These are phyloP conservation scores for Bembecia ichneumoniformis DNA, from an alignment of 2,888 invertebrate genomes.

Conservation along the genomic window DNA sequence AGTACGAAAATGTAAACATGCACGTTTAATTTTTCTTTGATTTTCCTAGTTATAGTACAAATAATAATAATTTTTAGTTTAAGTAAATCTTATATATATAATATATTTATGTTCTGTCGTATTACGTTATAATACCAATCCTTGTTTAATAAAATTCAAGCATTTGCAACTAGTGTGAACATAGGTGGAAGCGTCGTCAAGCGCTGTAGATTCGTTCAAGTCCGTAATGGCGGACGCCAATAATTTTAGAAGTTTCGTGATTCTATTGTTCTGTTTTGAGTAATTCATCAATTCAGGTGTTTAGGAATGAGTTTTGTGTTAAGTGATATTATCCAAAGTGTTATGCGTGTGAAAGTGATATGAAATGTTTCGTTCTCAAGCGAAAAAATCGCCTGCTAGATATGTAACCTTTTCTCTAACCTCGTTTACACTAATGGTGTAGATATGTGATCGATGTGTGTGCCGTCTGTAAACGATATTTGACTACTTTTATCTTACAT, in stretches of 20 bases:
- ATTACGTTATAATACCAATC: too few relatives aligned
- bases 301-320: conserved; percentile 51
- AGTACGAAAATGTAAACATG: conserved; percentile 68
- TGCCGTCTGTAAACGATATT: conserved; percentile 78
- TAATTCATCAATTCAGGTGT: conserved; percentile 39
- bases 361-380: conserved; percentile 64
- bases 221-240: conserved; percentile 72
- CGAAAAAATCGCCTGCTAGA: conserved; percentile 73
- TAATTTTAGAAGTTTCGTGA: conserved; percentile 71
- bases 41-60: not conserved
- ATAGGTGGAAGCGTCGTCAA: conserved; percentile 69
- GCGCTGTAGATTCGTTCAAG: conserved; percentile 65
- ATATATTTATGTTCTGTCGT: not conserved
- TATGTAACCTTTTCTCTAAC: conserved; percentile 82
- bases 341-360: conserved; percentile 59
- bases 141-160: not conserved
- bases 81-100: not conserved
- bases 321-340: conserved; percentile 51
- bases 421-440: conserved; percentile 83
- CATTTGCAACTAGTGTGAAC: conserved; percentile 60
- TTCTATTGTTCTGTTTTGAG: conserved; percentile 67
- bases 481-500: conserved; percentile 66
- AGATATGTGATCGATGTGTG: conserved; percentile 82
- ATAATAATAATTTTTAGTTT: conserved; percentile 2
- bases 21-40: conserved; percentile 31